Base-by-base conservation (phyloP, 92 coral and sea anemone genomes). In the Diadumene lineata region DNA sequence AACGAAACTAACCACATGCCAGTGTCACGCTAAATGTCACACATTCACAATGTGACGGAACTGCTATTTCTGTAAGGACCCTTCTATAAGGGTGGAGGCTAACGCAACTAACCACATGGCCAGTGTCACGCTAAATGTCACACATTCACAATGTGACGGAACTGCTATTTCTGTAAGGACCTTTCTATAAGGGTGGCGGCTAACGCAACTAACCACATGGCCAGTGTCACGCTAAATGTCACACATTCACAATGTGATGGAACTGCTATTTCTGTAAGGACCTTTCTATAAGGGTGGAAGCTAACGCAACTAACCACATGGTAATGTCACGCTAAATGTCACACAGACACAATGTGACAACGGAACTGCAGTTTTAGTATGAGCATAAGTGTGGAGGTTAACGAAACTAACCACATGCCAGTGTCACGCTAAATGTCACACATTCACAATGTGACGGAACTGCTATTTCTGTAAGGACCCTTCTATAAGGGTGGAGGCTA, bases 261-360 rank as follows among this genome's bases (percentile, higher is more conserved):
- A n/a, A n/a, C n/a, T n/a, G n/a, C n/a, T n/a, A n/a, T n/a, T n/a
- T n/a, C n/a, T n/a, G n/a, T n/a, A n/a, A n/a, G n/a, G n/a, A n/a
- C n/a, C n/a, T 34, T 92, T 92, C 72, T 65, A 69, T 34, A 15
- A 28, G 1, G 92, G 96, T 24, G 77, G 92, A 63, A 92, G 96
- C 92, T 87, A 30, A 43, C 65, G 17, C 55, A 57, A 16, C 16
- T 24, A 18, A 8, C n/a, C 50, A 26, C 16, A 9, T n/a, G n/a
- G n/a, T n/a, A n/a, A n/a, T 23, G 43, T 46, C 61, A 68, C 32
- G n/a, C 56, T 34, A 46, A 21, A 26, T 61, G 18, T 23, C 4
- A 29, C 31, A 13, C 48, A 6, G 48, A 4, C 13, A 38, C 13
- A 4, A 38, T n/a, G n/a, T n/a, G n/a, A n/a, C n/a, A n/a, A n/a